A percentile compares a stretch with the other conserved stretches of the same genome.
phyloP scores from a whole-genome alignment of 1,140 invertebrate species.

The Bombus superbus region DNA sequence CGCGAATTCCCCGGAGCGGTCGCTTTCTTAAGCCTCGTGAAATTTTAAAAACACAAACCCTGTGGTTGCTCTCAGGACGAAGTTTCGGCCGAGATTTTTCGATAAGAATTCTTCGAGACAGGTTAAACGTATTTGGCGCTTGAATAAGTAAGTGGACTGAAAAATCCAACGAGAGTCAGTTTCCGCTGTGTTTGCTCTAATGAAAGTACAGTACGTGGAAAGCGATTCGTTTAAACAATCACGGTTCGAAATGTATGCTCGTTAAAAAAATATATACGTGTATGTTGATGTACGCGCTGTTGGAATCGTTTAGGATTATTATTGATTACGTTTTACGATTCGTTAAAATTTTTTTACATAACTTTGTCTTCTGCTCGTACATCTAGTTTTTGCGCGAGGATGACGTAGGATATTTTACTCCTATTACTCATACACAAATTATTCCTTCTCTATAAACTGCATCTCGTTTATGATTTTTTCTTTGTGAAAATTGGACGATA shows the following conservation, averaged over 20 bases:
- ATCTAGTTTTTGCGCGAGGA: not conserved
- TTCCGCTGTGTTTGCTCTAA: not conserved
- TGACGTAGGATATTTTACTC: too few relatives aligned
- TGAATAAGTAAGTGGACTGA: slow-evolving; percentile 23
- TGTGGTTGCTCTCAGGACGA: not conserved
- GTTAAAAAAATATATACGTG: not conserved
- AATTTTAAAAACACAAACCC: slow-evolving; percentile 35
- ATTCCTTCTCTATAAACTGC: too few relatives aligned
- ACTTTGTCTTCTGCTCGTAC: not conserved
- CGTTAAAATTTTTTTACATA: not conserved
- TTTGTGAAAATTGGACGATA: too few relatives aligned
- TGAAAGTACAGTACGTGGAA: not conserved
- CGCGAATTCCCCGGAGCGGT: not conserved
- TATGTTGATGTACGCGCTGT: not conserved
- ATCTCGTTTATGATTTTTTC: too few relatives aligned
- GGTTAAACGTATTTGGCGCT: slow-evolving; percentile 25
- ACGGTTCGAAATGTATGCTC: not conserved
- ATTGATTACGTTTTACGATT: not conserved
- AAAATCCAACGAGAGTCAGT: not conserved
- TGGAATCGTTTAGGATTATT: not conserved
- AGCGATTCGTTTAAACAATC: not conserved
- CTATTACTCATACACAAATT: too few relatives aligned
- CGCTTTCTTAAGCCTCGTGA: slow-evolving; percentile 13
- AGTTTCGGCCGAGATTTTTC: slow-evolving; percentile 22
- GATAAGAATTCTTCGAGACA: slow-evolving; percentile 11